A percentile compares a stretch with the other conserved stretches of the same genome.
phyloP scores from a whole-genome alignment of 2,113 vertebrate genomes.

The Podarcis muralis region DNA sequence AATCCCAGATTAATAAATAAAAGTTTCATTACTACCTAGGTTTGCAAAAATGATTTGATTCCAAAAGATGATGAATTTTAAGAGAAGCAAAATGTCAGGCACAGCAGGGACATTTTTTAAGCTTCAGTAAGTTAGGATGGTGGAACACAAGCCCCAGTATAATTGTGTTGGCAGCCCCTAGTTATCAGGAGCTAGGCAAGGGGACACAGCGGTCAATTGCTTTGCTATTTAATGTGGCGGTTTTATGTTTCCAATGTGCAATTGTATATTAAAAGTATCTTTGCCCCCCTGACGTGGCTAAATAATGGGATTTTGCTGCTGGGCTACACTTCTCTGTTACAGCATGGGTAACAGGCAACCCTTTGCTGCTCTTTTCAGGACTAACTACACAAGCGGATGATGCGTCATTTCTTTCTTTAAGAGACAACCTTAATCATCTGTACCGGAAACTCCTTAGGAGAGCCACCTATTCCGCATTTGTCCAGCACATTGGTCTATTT shows the following conservation, averaged over 20 bases:
- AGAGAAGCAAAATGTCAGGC: slow-evolving; percentile 66
- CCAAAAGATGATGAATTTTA: slow-evolving; percentile 60
- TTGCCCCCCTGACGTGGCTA: slow-evolving; percentile 13
- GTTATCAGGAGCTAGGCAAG: slow-evolving; percentile 35
- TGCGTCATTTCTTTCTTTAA: neutral
- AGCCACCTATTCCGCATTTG: neutral
- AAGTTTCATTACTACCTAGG: slow-evolving; percentile 60
- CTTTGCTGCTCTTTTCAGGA: neutral
- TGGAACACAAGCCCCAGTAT: neutral
- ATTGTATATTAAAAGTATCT: slow-evolving; percentile 54
- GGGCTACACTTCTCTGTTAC: neutral
- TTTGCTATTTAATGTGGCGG: slow-evolving; percentile 52
- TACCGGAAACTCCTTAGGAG: neutral
- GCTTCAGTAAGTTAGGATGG: slow-evolving; percentile 42
- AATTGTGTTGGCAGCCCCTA: slow-evolving; percentile 23
- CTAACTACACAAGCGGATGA: neutral
- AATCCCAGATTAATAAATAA: slow-evolving; percentile 53
- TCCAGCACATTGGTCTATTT: neutral
- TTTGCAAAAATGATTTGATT: slow-evolving; percentile 54
- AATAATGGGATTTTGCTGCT: slow-evolving; percentile 44
- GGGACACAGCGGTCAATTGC: slow-evolving; percentile 50
- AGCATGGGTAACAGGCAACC: slow-evolving; percentile 9
- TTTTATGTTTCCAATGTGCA: slow-evolving; percentile 52
- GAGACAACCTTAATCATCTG: neutral
- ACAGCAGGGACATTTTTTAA: slow-evolving; percentile 57